Percentiles rank a stretch among this genome's conserved stretches.
phyloP scores from a whole-genome alignment of 2,888 invertebrate species.

The Pyrocoelia pectoralis region DNA sequence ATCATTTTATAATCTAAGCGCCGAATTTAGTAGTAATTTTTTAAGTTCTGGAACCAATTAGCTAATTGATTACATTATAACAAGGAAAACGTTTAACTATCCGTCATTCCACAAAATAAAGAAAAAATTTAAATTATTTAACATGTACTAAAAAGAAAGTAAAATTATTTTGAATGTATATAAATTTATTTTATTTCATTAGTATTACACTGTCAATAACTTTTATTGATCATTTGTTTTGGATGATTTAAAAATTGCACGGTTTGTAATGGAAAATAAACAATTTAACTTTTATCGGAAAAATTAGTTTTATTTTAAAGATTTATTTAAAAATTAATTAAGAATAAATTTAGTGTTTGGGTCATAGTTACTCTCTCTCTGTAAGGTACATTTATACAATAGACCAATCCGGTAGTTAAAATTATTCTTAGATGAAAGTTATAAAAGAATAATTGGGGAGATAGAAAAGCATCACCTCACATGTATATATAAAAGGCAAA shows the following conservation, averaged over 20 bases:
- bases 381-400: slow-evolving; percentile 24
- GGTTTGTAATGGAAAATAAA: neutral
- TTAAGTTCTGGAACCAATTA: too few species aligned
- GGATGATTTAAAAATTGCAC: neutral
- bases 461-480: slow-evolving; percentile 45
- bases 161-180: slow-evolving; percentile 6
- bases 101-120: neutral
- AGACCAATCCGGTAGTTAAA: slow-evolving; percentile 25
- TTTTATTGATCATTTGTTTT: slow-evolving; percentile 1
- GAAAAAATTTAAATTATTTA: neutral
- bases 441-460: slow-evolving; percentile 39
- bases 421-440: slow-evolving; percentile 27
- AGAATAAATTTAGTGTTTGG: slow-evolving; percentile 22
- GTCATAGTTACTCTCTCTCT: slow-evolving; percentile 28
- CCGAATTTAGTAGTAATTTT: too few species aligned
- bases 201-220: neutral
- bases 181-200: neutral
- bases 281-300: too few species aligned
- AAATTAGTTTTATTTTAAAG: neutral
- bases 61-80: too few species aligned
- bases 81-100: too few species aligned
- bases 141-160: neutral
- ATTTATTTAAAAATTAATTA: slow-evolving; percentile 12
- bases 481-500: slow-evolving; percentile 50
- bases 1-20: too few species aligned